phyloP scores from a whole-genome alignment of 2,888 invertebrate species.

The Lasius platythorax region DNA sequence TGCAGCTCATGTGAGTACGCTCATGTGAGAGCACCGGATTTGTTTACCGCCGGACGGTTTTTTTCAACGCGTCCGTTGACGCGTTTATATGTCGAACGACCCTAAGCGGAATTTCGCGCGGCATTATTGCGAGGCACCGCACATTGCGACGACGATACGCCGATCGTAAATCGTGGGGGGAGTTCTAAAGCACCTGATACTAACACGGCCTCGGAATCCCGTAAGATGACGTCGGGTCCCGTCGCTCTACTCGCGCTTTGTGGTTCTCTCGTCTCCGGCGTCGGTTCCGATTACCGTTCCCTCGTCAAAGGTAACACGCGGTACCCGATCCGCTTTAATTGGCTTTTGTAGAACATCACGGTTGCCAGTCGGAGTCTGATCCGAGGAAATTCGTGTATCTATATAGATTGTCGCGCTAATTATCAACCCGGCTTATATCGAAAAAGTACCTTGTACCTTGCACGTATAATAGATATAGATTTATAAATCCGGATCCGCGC shows the following conservation, averaged over 20 bases:
- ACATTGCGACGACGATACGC: constrained; percentile 22
- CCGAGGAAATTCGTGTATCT: not conserved
- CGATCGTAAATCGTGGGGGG: constrained; percentile 37
- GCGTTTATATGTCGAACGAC: constrained; percentile 15
- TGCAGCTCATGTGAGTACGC: not conserved
- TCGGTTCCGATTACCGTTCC: constrained; percentile 70
- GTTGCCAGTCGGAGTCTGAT: not conserved
- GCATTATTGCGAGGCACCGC: constrained; percentile 19
- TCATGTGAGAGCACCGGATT: not conserved
- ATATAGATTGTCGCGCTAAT: not conserved
- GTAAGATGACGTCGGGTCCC: constrained; percentile 32
- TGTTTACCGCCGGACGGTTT: not conserved
- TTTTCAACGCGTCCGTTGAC: not conserved
- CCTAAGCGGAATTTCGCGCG: constrained; percentile 13
- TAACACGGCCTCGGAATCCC: constrained; percentile 31
- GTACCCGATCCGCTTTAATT: constrained; percentile 37
- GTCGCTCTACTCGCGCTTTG: not conserved
- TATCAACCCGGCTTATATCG: not conserved
- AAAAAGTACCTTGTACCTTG: not conserved
- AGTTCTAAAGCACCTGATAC: constrained; percentile 32
- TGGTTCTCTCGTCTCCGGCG: constrained; percentile 24
- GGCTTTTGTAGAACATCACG: constrained; percentile 4
- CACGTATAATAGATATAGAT: not conserved
- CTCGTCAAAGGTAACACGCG: constrained; percentile 60
- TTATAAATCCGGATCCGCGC: not conserved